Base-by-base conservation (phyloP, 2,888 invertebrate genomes). In the Lomographa bimaculata region DNA sequence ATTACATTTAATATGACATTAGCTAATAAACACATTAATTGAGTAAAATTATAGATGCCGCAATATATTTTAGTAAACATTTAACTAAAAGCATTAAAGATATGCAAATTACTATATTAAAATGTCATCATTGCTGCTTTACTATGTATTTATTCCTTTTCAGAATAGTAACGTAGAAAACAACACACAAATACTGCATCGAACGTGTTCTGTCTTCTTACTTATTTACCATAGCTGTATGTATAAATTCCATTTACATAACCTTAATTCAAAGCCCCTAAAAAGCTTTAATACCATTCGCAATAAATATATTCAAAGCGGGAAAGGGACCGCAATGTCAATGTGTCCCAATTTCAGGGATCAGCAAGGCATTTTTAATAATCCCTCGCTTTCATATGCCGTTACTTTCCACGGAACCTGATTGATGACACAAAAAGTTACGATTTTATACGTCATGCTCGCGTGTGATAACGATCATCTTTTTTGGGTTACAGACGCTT, bases 401-500 rank as follows among this genome's bases (percentile, higher is more conserved):
- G 46, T 41, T 32, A 44, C 46, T 50, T 50, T 46, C 32, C 44
- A 45, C 25, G 23, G 12, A 28, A 27, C 42, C 24, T 51, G 54
- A 56, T 56, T 51, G 54, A 56, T 56, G 51, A 30, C 35, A 42
- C 34, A 34, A 43, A 50, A 53, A 51, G 51, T 54, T 51, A 48
- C 36, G 47, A 16, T 32, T 12, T 20, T 30, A 23, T 32, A 14
- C n/a, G 35, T 30, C 35, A 41, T 30, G 25, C 41, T 41, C 16
- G 41, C 35, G 35, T 25, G 35, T 35, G 35, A 41, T 41, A 41
- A 25, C 24, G 20, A 35, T 35, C 41, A 25, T 26, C 19, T 16
- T 32, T 20, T 40, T 30, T 30, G 28, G 25, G 38, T 12, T 14
- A 16, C 9, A 34, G n/a, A n/a, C n/a, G n/a, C n/a, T 19, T 27